Conservation (phyloP, 2,113 vertebrate genomes). For the Leiothrix lutea region DNA sequence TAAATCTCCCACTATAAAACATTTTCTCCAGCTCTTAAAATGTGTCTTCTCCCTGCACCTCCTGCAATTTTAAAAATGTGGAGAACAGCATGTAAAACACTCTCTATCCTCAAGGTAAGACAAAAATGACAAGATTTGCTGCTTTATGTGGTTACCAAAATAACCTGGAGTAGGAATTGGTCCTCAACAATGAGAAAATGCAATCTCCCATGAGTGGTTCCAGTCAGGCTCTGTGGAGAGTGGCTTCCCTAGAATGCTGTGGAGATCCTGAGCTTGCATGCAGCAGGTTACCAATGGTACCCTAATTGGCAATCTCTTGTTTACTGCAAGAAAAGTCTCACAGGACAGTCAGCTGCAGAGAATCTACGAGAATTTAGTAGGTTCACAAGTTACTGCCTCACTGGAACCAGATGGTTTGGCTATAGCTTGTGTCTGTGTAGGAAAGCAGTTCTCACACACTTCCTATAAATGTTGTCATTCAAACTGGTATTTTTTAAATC, state of each 20-base stretch:
- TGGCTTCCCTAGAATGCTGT: not conserved
- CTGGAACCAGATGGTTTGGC: constrained; percentile 54
- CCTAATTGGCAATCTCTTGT: not conserved
- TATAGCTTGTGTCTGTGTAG: constrained; percentile 47
- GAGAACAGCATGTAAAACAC: not conserved
- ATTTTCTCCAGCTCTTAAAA: constrained; percentile 19
- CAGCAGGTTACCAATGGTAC: not conserved
- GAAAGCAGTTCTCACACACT: constrained; percentile 53
- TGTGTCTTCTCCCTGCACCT: not conserved
- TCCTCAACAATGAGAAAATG: not conserved
- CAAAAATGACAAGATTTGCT: not conserved
- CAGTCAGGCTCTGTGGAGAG: not conserved
- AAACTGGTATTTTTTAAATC: constrained; percentile 21
- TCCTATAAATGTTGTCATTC: constrained; percentile 53
- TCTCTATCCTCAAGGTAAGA: not conserved
- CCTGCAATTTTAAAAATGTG: not conserved
- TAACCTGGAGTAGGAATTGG: not conserved
- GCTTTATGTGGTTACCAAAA: not conserved
- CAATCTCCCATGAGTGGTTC: not conserved
- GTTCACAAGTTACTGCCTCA: constrained; percentile 28
- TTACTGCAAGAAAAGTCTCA: not conserved
- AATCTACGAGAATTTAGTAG: not conserved
- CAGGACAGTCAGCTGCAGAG: not conserved
- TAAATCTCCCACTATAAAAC: constrained; percentile 35
- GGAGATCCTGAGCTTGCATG: not conserved